Conservation (phyloP, 23 tunicate genomes). For the Trididemnum miniatum region DNA sequence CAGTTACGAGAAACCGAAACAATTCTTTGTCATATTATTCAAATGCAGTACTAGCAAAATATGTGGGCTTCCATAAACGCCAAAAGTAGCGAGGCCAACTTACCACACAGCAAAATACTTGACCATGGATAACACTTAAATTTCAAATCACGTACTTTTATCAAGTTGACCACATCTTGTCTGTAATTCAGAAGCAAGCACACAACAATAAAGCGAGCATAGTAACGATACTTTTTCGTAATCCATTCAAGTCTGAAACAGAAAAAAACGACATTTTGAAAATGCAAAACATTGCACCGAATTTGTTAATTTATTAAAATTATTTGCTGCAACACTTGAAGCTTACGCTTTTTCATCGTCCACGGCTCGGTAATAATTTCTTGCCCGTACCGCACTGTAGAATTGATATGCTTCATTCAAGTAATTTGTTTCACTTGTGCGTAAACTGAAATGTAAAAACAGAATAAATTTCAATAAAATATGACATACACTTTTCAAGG, state of each 20-base stretch:
- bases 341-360: constrained; percentile 51
- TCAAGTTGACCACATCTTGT: constrained; percentile 59
- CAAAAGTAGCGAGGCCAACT: no score
- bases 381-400: constrained; percentile 78
- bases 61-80: no score
- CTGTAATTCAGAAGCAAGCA: constrained; percentile 76
- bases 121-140: no score
- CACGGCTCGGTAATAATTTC: constrained; percentile 71
- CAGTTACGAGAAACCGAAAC: no score
- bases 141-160: constrained; percentile 37
- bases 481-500: no score
- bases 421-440: constrained; percentile 88
- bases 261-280: no score
- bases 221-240: constrained; percentile 83
- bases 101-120: no score
- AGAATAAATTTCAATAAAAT: no score
- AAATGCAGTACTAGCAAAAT: no score
- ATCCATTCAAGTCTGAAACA: constrained; percentile 48
- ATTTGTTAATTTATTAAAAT: no score
- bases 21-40: no score
- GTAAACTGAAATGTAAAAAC: constrained; percentile 62
- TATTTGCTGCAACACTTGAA: neutral
- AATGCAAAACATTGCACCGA: no score
- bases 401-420: constrained; percentile 91
- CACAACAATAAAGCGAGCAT: constrained; percentile 84